Evolutionary conservation across 2,797 vertebrate species (phyloP).

Genomic region (Rhadinocentrus ornatus): DNA sequence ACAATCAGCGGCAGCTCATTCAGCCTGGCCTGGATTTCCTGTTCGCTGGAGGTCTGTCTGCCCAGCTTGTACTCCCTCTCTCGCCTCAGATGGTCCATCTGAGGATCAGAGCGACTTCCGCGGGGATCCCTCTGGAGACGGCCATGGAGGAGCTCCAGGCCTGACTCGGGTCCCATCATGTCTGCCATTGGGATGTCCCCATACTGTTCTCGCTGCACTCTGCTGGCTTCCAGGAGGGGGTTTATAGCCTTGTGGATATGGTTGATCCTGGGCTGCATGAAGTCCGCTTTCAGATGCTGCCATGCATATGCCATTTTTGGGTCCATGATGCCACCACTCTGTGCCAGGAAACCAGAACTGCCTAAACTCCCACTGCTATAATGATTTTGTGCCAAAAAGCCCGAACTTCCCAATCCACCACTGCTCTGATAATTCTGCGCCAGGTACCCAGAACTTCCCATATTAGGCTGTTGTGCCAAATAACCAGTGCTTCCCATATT

Average conservation of each 20-base stretch:
- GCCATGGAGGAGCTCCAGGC: conserved; percentile 80
- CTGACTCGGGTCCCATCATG: conserved; percentile 78
- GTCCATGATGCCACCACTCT: conserved; percentile 81
- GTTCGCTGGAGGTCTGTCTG: conserved; percentile 83
- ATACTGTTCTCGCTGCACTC: conserved; percentile 65
- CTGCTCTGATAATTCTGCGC: conserved; percentile 74
- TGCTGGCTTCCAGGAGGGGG: conserved; percentile 74
- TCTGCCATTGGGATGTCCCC: conserved; percentile 81
- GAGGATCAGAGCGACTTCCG: conserved; percentile 82
- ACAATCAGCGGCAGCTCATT: conserved; percentile 83
- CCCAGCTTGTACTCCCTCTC: conserved; percentile 85
- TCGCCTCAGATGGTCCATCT: conserved; percentile 84
- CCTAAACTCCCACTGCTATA: conserved; percentile 84
- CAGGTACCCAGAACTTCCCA: conserved; percentile 70
- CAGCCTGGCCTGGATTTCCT: conserved; percentile 82
- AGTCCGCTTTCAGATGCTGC: conserved; percentile 89
- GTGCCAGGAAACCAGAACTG: conserved; percentile 74
- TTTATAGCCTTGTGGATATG: conserved; percentile 85
- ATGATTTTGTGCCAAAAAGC: conserved; percentile 82
- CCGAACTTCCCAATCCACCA: conserved; percentile 75
- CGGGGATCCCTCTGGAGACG: conserved; percentile 83
- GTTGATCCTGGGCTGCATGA: conserved; percentile 89
- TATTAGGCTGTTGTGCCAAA: conserved; percentile 63
- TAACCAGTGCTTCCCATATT: conserved; percentile 64
- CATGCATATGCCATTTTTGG: conserved; percentile 83